phyloP scores from a whole-genome alignment of 2,113 vertebrate genomes.

The Trachemys scripta region DNA sequence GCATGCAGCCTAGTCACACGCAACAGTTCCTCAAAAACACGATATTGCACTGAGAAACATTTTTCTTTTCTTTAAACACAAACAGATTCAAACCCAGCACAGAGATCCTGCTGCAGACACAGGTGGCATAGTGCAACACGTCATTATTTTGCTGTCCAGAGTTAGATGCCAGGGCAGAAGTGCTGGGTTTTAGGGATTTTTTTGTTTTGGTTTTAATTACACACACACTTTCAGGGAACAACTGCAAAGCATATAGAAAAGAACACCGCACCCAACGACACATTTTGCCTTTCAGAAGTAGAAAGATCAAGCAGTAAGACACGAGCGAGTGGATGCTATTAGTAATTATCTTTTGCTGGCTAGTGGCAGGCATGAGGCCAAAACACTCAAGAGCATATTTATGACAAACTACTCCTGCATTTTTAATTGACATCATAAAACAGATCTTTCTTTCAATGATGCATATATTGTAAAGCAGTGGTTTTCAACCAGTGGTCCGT shows the following conservation, averaged over 20 bases:
- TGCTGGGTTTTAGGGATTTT: fast-evolving
- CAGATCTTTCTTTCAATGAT: neutral
- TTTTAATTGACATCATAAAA: neutral
- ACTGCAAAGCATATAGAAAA: neutral
- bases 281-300: neutral
- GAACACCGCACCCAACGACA: neutral
- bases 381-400: neutral
- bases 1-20: neutral
- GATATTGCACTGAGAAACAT: neutral
- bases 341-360: too few species aligned
- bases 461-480: neutral
- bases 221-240: neutral
- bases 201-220: neutral
- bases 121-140: neutral
- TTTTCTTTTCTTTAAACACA: neutral
- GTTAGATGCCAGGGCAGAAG: fast-evolving
- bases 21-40: neutral
- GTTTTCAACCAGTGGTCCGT: neutral
- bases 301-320: neutral
- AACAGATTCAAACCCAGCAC: neutral
- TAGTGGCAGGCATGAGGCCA: neutral
- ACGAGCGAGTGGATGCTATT: neutral
- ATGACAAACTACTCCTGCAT: neutral
- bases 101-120: neutral
- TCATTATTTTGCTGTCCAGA: neutral